phyloP scores from a whole-genome alignment of 2,797 vertebrate genomes.

The Capromys pilorides region DNA sequence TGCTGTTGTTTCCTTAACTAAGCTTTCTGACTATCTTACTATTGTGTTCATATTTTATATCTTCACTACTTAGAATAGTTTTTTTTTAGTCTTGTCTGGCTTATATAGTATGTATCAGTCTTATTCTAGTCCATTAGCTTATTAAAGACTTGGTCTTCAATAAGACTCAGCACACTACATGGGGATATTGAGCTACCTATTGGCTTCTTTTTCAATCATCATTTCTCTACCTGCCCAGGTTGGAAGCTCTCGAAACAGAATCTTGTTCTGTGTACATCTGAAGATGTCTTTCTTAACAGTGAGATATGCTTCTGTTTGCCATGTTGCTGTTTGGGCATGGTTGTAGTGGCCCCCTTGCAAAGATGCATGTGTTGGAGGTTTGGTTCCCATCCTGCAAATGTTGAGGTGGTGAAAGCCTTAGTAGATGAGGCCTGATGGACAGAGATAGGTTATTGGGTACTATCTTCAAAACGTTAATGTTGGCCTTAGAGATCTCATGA shows the following conservation, averaged over 20 bases:
- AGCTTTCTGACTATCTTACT: too few relatives aligned
- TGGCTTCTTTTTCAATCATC: background rate
- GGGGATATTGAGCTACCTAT: background rate
- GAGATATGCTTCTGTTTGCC: background rate
- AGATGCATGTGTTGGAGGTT: fast-evolving
- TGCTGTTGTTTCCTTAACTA: too few relatives aligned
- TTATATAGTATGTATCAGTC: background rate
- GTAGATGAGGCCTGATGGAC: background rate
- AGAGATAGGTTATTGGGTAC: background rate
- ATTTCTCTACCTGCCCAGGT: background rate
- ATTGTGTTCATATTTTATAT: too few relatives aligned
- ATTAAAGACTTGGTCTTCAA: background rate
- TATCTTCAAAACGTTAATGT: background rate
- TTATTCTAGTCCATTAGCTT: background rate
- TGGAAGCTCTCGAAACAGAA: background rate
- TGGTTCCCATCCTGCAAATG: fast-evolving
- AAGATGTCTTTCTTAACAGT: background rate
- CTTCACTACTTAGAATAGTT: background rate
- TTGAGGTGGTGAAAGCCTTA: too few relatives aligned
- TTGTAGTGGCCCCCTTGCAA: fast-evolving
- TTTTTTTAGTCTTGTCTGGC: background rate
- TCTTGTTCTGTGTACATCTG: background rate
- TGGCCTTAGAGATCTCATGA: background rate
- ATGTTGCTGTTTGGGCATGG: too few relatives aligned
- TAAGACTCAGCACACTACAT: background rate